Percentiles rank a stretch among this genome's conserved stretches.
These are phyloP conservation scores for Cecidostiba fungosa DNA, from an alignment of 2,888 invertebrate genomes.

Conservation along the genomic window DNA sequence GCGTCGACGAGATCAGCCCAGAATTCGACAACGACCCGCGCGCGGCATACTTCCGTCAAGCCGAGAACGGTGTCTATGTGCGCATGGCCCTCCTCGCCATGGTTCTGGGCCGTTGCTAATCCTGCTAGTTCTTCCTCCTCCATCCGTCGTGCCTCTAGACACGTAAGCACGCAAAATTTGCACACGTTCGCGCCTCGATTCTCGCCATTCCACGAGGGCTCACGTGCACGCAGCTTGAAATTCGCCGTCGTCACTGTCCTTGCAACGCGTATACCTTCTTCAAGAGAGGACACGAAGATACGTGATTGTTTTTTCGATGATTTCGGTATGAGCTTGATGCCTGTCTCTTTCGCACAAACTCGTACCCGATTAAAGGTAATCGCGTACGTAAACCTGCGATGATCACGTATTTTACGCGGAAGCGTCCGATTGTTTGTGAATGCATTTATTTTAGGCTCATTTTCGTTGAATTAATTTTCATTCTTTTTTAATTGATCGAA, in stretches of 20 bases:
- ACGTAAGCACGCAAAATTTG: neutral
- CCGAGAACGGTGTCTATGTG: conserved; percentile 98
- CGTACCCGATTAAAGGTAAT: conserved; percentile 17
- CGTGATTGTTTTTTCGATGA: conserved; percentile 22
- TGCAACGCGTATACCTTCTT: neutral
- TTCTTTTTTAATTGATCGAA: neutral
- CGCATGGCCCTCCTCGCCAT: conserved; percentile 98
- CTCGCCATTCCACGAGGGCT: conserved; percentile 29
- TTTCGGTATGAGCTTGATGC: neutral
- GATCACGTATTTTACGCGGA: neutral
- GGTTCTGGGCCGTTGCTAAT: conserved; percentile 85
- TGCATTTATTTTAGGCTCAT: neutral
- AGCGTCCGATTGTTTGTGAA: neutral
- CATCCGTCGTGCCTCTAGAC: neutral
- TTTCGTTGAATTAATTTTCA: neutral
- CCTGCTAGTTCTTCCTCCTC: neutral
- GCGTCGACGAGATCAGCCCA: conserved; percentile 96
- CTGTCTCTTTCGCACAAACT: neutral
- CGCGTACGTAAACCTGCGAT: neutral
- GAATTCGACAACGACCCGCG: conserved; percentile 98
- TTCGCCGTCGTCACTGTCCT: neutral
- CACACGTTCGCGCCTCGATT: conserved; percentile 1
- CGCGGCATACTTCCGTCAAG: conserved; percentile 99
- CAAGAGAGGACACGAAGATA: neutral
- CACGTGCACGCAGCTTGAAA: conserved; percentile 5